Base-by-base conservation (phyloP, 2,888 invertebrate genomes). In the Eupithecia centaureata region DNA sequence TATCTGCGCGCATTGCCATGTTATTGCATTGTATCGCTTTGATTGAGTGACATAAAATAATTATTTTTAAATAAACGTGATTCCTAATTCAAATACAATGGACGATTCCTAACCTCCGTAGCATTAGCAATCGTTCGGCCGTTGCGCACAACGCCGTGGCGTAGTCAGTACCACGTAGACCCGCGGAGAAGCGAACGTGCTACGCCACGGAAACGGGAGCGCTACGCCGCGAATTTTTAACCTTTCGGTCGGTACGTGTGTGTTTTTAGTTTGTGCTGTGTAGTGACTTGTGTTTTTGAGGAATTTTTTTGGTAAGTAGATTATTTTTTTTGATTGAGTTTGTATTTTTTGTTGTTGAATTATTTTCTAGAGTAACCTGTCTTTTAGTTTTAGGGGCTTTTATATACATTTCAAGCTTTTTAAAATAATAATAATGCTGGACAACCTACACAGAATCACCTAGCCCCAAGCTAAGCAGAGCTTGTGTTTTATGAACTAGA, bases 101-200 rank as follows among this genome's bases (percentile, higher is more conserved):
- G 47, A 22, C 58, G 13, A 18, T 22, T 47, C 47, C 22, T 47
- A 42, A 22, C 18, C 47, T 47, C 47, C 3, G 42, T 42, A 42
- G 42, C 18, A 47, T 10, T 47, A 51, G 58, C 65, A 66, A 71
- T 57, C 60, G 58, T 54, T 54, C 22, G 57, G 71, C 81, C 81
- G 47, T 82, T 80, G 86, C 86, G 86, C 86, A 86, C 76, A 74
- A 67, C 52, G 67, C 70, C 57, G 70, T 71, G 68, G 68, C 83
- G 83, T 83, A 82, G 79, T 73, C 86, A 87, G 87, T 87, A 73
- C 78, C 82, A 83, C 81, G 86, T 86, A 85, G 87, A 79, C 78
- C 68, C 65, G 77, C 83, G 76, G 81, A 79, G 75, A 79, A 78
- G 62, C 77, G 77, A 84, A 86, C 85, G 83, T 76, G 68, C 62